Evolutionary conservation across 2,888 invertebrate genomes (phyloP).

Genomic region (Neocrepidodera transversa): DNA sequence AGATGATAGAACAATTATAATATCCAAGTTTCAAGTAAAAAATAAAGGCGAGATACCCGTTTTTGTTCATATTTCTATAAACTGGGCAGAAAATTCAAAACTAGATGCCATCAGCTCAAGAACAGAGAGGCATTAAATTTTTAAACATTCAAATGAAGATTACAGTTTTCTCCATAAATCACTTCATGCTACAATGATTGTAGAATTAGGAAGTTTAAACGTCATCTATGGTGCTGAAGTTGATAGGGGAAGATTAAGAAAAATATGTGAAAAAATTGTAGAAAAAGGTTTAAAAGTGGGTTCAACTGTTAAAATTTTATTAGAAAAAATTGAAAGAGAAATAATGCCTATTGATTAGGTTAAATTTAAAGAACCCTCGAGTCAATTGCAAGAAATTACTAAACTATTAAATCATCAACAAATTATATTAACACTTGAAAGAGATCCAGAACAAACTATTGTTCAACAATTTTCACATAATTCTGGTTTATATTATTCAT

Average conservation of each 20-base stretch:
- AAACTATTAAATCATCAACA: slow-evolving; percentile 52
- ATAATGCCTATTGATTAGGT: slow-evolving; percentile 51
- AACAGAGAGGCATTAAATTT: slow-evolving; percentile 48
- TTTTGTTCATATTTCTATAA: too few species aligned
- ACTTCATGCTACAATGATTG: slow-evolving; percentile 41
- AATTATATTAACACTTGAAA: slow-evolving; percentile 56
- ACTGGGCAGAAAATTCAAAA: too few species aligned
- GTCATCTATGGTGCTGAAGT: slow-evolving; percentile 55
- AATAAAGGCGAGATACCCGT: too few species aligned
- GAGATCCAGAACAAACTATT: slow-evolving; percentile 54
- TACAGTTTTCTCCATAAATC: slow-evolving; percentile 47
- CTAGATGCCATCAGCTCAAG: too few species aligned
- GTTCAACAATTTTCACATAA: slow-evolving; percentile 52
- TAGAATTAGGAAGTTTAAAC: slow-evolving; percentile 55
- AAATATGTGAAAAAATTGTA: slow-evolving; percentile 47
- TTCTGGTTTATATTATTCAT: slow-evolving; percentile 53
- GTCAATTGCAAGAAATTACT: slow-evolving; percentile 48
- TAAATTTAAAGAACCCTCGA: slow-evolving; percentile 50
- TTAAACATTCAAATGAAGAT: slow-evolving; percentile 49
- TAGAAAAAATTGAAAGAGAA: slow-evolving; percentile 50
- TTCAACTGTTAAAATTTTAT: slow-evolving; percentile 44
- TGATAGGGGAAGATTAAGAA: slow-evolving; percentile 53
- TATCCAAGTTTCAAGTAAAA: slow-evolving; percentile 61
- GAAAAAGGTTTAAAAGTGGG: slow-evolving; percentile 49
- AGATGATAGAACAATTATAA: slow-evolving; percentile 59